phyloP scores from a whole-genome alignment of 2,113 vertebrate genomes.

The Hippocampus comes region DNA sequence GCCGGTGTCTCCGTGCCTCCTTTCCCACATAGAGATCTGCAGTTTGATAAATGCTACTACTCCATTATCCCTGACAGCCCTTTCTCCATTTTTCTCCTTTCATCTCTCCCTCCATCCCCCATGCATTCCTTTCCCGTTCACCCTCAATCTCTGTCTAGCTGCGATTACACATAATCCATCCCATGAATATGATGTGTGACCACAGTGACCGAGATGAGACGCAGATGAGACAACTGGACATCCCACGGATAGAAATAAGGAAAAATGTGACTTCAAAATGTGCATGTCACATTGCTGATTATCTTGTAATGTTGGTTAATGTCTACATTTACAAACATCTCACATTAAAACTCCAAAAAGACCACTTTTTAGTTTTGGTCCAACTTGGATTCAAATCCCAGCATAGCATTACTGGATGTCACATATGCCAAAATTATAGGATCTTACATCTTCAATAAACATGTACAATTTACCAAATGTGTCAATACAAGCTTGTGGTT shows the following conservation, averaged over 20 bases:
- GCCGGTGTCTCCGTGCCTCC: constrained; percentile 13
- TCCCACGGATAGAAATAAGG: constrained; percentile 48
- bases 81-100: constrained; percentile 39
- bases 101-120: constrained; percentile 40
- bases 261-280: background rate
- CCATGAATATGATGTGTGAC: constrained; percentile 44
- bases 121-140: constrained; percentile 59
- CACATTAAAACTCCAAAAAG: constrained; percentile 30
- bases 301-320: background rate
- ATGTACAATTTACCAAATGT: constrained; percentile 28
- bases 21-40: constrained; percentile 45
- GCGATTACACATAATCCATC: constrained; percentile 57
- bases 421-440: constrained; percentile 17
- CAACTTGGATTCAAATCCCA: constrained; percentile 6
- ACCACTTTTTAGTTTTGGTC: constrained; percentile 37
- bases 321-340: constrained; percentile 25
- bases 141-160: constrained; percentile 45
- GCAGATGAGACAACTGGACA: constrained; percentile 58
- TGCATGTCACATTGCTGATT: background rate
- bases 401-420: constrained; percentile 32
- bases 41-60: constrained; percentile 59
- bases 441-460: constrained; percentile 50
- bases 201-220: constrained; percentile 29
- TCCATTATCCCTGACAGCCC: constrained; percentile 60
- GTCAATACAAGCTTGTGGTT: constrained; percentile 25